Percentiles rank a stretch among this genome's conserved stretches.
Evolutionary conservation across 2,797 vertebrate species (phyloP).

Genomic region (Gymnoscopelus braueri): DNA sequence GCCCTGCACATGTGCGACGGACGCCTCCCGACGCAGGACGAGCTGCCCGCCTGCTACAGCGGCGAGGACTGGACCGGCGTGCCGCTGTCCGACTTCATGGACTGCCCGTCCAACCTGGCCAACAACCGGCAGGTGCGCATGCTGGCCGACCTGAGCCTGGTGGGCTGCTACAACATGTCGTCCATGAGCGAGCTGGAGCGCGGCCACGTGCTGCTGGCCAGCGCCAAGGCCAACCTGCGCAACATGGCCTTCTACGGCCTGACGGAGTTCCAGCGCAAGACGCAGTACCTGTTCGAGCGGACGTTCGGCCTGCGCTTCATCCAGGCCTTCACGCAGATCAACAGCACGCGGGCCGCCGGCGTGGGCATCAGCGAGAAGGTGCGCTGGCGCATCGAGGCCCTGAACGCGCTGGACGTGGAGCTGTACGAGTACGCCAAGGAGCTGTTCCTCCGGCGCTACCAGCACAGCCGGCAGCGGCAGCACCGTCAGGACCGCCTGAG

Average conservation of each 20-base stretch:
- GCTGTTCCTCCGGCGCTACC: slow-evolving; percentile 92
- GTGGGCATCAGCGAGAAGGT: slow-evolving; percentile 87
- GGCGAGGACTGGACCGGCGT: slow-evolving; percentile 97
- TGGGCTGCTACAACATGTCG: slow-evolving; percentile 87
- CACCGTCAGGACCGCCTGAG: slow-evolving; percentile 85
- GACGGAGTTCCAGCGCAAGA: slow-evolving; percentile 96
- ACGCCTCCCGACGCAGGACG: slow-evolving; percentile 89
- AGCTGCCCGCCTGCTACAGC: slow-evolving; percentile 91
- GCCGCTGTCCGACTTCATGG: slow-evolving; percentile 90
- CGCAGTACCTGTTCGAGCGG: slow-evolving; percentile 95
- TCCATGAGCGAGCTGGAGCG: slow-evolving; percentile 90
- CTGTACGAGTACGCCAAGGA: slow-evolving; percentile 93
- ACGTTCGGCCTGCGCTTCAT: slow-evolving; percentile 95
- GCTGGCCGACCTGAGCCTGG: slow-evolving; percentile 92
- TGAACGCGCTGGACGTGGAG: slow-evolving; percentile 93
- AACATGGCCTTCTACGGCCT: slow-evolving; percentile 97
- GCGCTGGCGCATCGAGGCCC: slow-evolving; percentile 87
- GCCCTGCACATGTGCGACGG: slow-evolving; percentile 96
- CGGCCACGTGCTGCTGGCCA: slow-evolving; percentile 87
- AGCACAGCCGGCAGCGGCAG: slow-evolving; percentile 87
- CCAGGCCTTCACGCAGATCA: slow-evolving; percentile 94
- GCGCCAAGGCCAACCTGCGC: slow-evolving; percentile 93
- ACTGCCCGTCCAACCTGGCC: slow-evolving; percentile 92
- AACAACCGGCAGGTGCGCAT: slow-evolving; percentile 97
- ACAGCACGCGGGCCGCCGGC: slow-evolving; percentile 92